These are phyloP conservation scores for Tinamus major DNA, from an alignment of 2,797 vertebrate species.

Conservation along the genomic window DNA sequence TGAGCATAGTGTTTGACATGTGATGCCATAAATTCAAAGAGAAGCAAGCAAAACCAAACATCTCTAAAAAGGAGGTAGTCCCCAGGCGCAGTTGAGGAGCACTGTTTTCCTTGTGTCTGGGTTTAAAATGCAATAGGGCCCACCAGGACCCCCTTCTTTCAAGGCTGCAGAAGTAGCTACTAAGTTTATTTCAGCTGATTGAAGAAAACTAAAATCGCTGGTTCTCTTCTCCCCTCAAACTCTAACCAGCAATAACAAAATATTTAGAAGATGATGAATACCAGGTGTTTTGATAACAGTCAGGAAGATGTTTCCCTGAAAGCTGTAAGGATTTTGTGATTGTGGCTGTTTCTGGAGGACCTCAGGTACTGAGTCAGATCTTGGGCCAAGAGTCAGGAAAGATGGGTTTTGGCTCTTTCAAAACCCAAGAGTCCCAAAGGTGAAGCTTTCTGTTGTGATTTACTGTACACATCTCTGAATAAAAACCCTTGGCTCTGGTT, in stretches of 20 bases:
- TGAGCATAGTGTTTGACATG: fast-evolving
- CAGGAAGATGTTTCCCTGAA: background rate
- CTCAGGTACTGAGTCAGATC: background rate
- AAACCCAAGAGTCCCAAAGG: too few species aligned
- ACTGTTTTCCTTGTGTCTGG: background rate
- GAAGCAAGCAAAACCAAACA: background rate
- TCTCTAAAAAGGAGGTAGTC: background rate
- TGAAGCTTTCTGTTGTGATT: background rate
- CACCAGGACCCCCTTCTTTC: background rate
- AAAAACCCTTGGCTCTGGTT: background rate
- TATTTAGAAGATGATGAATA: background rate
- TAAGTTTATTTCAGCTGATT: background rate
- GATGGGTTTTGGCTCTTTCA: background rate
- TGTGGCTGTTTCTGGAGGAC: background rate
- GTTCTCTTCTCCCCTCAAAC: background rate
- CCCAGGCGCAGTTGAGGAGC: background rate
- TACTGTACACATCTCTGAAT: background rate
- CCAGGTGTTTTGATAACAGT: background rate
- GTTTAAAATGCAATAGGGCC: background rate
- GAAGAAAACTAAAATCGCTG: background rate
- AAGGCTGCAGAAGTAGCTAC: background rate
- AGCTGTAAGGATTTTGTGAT: background rate
- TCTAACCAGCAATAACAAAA: background rate
- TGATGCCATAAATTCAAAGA: background rate
- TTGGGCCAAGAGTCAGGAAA: background rate